phyloP scores from a whole-genome alignment of 2,888 invertebrate species.

The Seira ritae region DNA sequence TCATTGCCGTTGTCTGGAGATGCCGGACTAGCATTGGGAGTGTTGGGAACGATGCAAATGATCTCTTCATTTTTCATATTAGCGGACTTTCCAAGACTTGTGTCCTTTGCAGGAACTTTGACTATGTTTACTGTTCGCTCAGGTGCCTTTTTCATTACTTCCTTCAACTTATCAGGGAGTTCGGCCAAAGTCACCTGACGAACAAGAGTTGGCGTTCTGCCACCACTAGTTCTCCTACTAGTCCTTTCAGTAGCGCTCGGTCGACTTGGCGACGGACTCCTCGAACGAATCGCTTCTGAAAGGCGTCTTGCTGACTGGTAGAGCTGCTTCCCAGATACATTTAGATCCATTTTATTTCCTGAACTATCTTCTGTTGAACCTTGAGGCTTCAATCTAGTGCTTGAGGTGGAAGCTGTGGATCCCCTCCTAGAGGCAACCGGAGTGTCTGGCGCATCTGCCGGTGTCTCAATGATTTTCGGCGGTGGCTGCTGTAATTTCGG shows the following conservation, averaged over 20 bases:
- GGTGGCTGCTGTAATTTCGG: not conserved
- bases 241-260: not conserved
- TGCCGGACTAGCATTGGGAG: not conserved
- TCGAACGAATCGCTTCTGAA: conserved; percentile 31
- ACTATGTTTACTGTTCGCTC: conserved; percentile 36
- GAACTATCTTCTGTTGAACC: conserved; percentile 11
- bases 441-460: not conserved
- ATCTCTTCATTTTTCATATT: conserved; percentile 23
- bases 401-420: not conserved
- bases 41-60: conserved; percentile 39
- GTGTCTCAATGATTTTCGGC: conserved; percentile 31
- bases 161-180: conserved; percentile 40
- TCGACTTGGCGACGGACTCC: conserved; percentile 22
- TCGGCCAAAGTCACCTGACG: conserved; percentile 42
- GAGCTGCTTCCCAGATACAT: conserved; percentile 21
- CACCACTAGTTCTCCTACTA: not conserved
- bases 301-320: conserved; percentile 43
- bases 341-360: conserved; percentile 33
- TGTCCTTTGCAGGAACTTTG: conserved; percentile 22
- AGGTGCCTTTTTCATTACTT: conserved; percentile 21
- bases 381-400: conserved; percentile 4
- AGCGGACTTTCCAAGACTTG: not conserved
- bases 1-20: not conserved
- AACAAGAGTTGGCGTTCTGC: conserved; percentile 35
- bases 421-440: not conserved